Conservation (phyloP, 1,140 invertebrate genomes). For the Antheraea pernyi region DNA sequence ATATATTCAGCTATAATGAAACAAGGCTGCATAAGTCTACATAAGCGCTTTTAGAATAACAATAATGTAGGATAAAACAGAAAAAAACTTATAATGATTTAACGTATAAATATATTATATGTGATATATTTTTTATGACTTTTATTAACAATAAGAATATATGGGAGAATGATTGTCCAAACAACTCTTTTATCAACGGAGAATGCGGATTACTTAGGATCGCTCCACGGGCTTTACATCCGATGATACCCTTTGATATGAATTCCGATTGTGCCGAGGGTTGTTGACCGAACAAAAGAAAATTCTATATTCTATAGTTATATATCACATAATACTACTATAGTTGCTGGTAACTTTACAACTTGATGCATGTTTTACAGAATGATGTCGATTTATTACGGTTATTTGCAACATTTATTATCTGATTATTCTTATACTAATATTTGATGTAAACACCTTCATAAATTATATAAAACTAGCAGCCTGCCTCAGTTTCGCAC, state of each 20-base stretch:
- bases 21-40: too few species aligned
- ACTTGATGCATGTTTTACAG: background rate
- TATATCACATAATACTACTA: background rate
- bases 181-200: background rate
- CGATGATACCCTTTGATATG: background rate
- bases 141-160: background rate
- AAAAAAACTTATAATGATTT: background rate
- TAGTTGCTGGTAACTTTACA: background rate
- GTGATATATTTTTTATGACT: background rate
- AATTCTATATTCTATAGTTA: background rate
- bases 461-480: too few species aligned
- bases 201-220: background rate
- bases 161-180: background rate
- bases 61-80: too few species aligned
- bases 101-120: background rate
- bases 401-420: too few species aligned
- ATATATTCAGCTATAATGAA: too few species aligned
- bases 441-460: too few species aligned
- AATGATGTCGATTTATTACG: too few species aligned
- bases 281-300: constrained; percentile 2
- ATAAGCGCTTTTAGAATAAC: too few species aligned
- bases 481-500: too few species aligned
- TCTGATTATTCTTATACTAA: too few species aligned
- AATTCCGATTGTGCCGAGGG: background rate
- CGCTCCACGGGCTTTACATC: background rate